A percentile compares a stretch with the other conserved stretches of the same genome.
These are phyloP conservation scores for Andrena cerasifolii DNA, from an alignment of 1,140 invertebrate species.

Conservation along the genomic window DNA sequence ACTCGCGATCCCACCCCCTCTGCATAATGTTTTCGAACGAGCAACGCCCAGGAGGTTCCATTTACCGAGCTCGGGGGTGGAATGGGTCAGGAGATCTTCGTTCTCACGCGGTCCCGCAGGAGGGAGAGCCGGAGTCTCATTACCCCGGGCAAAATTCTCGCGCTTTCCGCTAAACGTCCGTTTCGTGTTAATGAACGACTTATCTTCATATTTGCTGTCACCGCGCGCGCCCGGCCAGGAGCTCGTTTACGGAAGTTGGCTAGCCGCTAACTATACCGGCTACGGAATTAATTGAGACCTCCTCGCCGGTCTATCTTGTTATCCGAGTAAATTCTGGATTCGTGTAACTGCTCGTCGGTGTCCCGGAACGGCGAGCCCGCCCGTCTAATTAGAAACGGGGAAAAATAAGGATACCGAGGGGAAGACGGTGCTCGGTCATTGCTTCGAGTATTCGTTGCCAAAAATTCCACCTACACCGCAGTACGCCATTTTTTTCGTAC, in stretches of 20 bases:
- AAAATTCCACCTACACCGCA: too few species aligned
- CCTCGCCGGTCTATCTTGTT: slow-evolving; percentile 53
- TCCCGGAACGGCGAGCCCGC: slow-evolving; percentile 31
- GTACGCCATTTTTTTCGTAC: too few species aligned
- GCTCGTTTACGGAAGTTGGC: slow-evolving; percentile 64
- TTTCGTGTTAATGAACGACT: slow-evolving; percentile 68
- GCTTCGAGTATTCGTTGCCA: too few species aligned
- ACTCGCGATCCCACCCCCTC: too few species aligned
- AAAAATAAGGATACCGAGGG: background rate
- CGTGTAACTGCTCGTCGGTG: slow-evolving; percentile 51
- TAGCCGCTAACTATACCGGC: slow-evolving; percentile 50
- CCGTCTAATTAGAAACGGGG: background rate
- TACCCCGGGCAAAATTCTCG: slow-evolving; percentile 60
- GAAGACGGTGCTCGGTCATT: background rate
- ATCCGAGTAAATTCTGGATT: slow-evolving; percentile 60
- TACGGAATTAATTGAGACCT: slow-evolving; percentile 62
- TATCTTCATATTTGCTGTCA: slow-evolving; percentile 69
- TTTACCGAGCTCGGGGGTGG: background rate
- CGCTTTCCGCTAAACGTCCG: slow-evolving; percentile 64
- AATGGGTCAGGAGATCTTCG: slow-evolving; percentile 10
- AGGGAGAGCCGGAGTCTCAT: slow-evolving; percentile 47
- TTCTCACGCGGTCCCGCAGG: slow-evolving; percentile 15
- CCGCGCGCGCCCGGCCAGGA: slow-evolving; percentile 40
- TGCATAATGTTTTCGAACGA: too few species aligned
- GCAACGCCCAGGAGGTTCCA: background rate